Evolutionary conservation across 2,113 vertebrate genomes (phyloP).

Genomic region (Ptilonorhynchus violaceus): DNA sequence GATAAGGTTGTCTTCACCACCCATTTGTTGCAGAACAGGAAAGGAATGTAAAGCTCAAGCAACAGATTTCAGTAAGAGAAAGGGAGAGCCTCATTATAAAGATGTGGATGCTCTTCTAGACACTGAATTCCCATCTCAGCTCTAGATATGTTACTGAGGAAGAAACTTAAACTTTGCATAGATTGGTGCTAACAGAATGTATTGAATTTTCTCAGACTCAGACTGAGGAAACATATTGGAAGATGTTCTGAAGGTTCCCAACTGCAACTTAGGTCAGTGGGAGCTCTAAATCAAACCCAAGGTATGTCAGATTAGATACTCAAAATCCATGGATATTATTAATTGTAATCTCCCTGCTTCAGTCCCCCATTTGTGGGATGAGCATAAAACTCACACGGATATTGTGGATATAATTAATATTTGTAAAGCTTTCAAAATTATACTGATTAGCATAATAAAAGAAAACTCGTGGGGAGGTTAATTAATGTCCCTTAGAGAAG

Average conservation of each 20-base stretch:
- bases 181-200: neutral
- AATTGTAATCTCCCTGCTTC: neutral
- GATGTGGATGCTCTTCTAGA: neutral
- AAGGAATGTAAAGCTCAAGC: neutral
- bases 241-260: neutral
- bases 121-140: neutral
- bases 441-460: neutral
- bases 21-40: neutral
- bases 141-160: neutral
- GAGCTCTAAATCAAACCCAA: neutral
- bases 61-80: neutral
- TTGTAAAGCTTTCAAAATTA: conserved; percentile 9
- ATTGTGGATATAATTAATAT: neutral
- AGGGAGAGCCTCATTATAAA: neutral
- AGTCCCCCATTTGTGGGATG: neutral
- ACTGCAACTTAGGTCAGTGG: neutral
- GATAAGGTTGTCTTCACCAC: neutral
- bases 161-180: neutral
- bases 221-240: neutral
- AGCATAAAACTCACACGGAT: neutral
- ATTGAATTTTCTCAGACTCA: neutral
- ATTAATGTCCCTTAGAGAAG: neutral
- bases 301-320: neutral
- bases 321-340: neutral
- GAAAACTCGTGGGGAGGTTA: conserved; percentile 1